Base-by-base conservation (phyloP, 1,140 invertebrate genomes). In the Melitaea cinxia region DNA sequence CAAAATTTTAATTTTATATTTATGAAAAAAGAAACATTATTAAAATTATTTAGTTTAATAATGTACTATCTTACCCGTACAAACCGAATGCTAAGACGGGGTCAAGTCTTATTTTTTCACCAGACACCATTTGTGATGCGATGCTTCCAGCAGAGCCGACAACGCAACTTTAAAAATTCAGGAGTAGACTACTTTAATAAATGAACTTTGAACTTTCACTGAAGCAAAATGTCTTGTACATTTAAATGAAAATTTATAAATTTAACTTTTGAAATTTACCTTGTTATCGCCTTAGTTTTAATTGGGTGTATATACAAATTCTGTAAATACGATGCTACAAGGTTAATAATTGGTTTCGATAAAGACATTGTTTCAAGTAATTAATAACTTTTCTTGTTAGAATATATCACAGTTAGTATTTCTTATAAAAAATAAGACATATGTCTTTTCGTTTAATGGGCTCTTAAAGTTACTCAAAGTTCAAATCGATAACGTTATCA, bases 21-120 rank as follows among this genome's bases (percentile, higher is more conserved):
- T 19, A 7, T 45, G 7, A 9, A 45, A n/a, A 45, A n/a, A 9
- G 9, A 23, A 21, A 10, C 35, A 50, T 12, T 37, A 23, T 23
- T 19, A n/a, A n/a, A n/a, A n/a, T n/a, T n/a, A n/a, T n/a, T n/a
- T n/a, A n/a, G n/a, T n/a, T n/a, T n/a, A n/a, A n/a, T n/a, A n/a
- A n/a, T n/a, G n/a, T n/a, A n/a, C n/a, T n/a, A n/a, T 72, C 79
- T 91, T 91, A 95, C 94, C 95, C 95, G 92, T 94, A 95, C 19
- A 94, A 71, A 55, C 92, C 94, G 87, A 94, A 96, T 5, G 95
- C 94, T 7, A 95, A 72, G 9, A 95, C 76, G 71, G 92, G 94
- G 21, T 95, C 93, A 30, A 93, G 82, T 75, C 93, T 84, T 33
- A 91, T 69, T 65, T 92, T 92, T 5, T 87, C 85, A 30, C 94